Base-by-base conservation (phyloP, 2,888 invertebrate genomes). In the Eucriotettix oculatus region DNA sequence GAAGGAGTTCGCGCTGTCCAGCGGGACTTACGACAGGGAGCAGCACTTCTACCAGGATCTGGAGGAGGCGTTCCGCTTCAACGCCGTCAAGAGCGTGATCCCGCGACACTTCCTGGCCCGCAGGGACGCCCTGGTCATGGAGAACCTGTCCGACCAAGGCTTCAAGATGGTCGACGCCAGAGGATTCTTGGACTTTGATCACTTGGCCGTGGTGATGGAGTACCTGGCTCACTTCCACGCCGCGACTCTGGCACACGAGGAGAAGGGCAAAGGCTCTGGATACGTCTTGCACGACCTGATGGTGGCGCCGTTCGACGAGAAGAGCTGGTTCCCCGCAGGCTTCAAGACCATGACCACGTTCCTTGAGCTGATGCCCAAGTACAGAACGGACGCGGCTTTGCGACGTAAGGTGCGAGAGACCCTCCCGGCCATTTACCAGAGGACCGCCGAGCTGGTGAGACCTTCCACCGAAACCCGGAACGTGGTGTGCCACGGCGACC, bases 401-500 rank as follows among this genome's bases (percentile, higher is more conserved):
- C n/a, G 48, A 12, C 14, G n/a, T 48, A n/a, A 12, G 9, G n/a
- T 48, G n/a, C 48, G 48, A 14, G n/a, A n/a, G 14, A 48, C 2
- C 3, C 48, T 48, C 3, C 14, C 48, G 14, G 48, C 12, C 2
- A 48, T 48, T 12, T 14, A n/a, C 3, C 48, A 48, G 9, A 14
- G 12, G 9, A n/a, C 48, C 14, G 1, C 12, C 12, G 48, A 48
- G 48, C 9, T 48, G 48, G 14, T 48, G 48, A 14, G 5, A n/a
- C 48, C 48, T 12, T 48, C 48, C n/a, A n/a, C 12, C 12, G 48
- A 48, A n/a, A 48, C 9, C 12, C 48, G 48, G 14, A 78, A 78
- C 64, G 71, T 73, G 0, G 66, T 76, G 1, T 67, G 68, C 11
- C 77, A 78, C 63, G 76, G 72, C 7, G 77, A 78, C 67, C 66